Evolutionary conservation across 2,797 vertebrate species (phyloP), one percentile per base, ranked within the genome.

Genomic region (Limosa lapponica): DNA sequence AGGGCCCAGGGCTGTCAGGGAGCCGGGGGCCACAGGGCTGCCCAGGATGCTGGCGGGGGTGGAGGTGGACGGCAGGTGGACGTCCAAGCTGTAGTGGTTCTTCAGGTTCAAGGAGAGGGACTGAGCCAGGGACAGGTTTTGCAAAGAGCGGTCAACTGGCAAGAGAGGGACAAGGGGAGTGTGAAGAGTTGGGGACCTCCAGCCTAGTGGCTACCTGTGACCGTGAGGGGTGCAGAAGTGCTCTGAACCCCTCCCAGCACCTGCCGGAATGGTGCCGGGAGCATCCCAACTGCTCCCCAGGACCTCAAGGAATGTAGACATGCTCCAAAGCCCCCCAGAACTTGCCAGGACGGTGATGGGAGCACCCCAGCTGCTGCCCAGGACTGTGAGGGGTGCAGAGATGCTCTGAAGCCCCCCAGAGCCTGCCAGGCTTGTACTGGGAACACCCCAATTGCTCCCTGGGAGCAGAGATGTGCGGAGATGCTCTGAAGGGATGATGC

Each of bases 21-120:
- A 78, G 77, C 89, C 61, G 3, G 98, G 95, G 27, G 66, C 89
- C 67, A 94, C 54, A 0, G 97, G 95, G 88, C 96, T 96, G 87
- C 96, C 82, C 97, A 97, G 95, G 5, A 96, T 90, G 88, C 98
- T 98, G 19, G 98, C 97, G 0, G 98, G 98, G 2, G 96, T 98
- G 86, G 99, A 99, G 92, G 98, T 98, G 97, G 98, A 96, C 0
- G 98, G 98, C 93, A 98, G 97, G 61, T 98, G 98, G 94, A 97
- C 72, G 12, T 97, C 97, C 88, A 98, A 96, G 94, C 97, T 98
- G 98, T 98, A 98, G 92, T 97, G 97, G 88, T 99, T 99, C 98
- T 98, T 99, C 97, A 99, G 96, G 95, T 98, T 99, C 84, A 99
- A 98, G 23, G 98, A 98, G n/a, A 99, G 97, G 5, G 98, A 97